Base-by-base conservation (phyloP, 53 echinoderm and acorn worm species). In the Actinopyga echinites region DNA sequence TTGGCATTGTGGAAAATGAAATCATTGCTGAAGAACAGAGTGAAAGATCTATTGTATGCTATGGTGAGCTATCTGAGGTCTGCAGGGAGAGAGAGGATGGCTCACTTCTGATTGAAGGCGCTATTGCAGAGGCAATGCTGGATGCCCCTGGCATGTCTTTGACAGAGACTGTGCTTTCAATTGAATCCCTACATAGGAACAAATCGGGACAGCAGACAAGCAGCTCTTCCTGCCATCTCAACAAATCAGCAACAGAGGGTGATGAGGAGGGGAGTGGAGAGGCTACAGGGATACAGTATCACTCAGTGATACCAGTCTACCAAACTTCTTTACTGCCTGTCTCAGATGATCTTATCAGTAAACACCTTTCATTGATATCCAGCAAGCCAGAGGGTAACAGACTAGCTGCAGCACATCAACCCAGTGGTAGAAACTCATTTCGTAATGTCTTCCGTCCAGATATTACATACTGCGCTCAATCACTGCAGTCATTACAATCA, bases 361-460 rank as follows among this genome's bases (percentile, higher is more conserved):
- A 78, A 21, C 89, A 96, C 68, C 84, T 96, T 17, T 86, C 88
- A 1, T 90, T 91, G 45, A 93, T 96, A 67, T 96, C 96, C 15
- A 79, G 77, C 80, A 93, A 92, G 64, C 91, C 91, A 0, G 90
- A 85, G 36, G n/a, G 55, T 30, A 67, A 49, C 44, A 82, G 67
- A 24, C 20, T 91, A 20, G 84, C 90, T 23, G 24, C 35, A 3
- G 82, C 85, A 49, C 79, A 86, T 49, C 83, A 87, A 58, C 83
- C 92, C 12, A 75, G 60, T 59, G 86, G 80, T 13, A 84, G 93
- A 25, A 96, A 96, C 81, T 96, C 96, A 29, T 97, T 97, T 87
- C 87, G 97, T 42, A 93, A 94, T 57, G 71, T 97, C 82, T 97
- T 97, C 85, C 92, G 90, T 29, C 97, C 97, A 6, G 97, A 97